Evolutionary conservation across 2,113 vertebrate species (phyloP).

Genomic region (Girardinichthys multiradiatus): DNA sequence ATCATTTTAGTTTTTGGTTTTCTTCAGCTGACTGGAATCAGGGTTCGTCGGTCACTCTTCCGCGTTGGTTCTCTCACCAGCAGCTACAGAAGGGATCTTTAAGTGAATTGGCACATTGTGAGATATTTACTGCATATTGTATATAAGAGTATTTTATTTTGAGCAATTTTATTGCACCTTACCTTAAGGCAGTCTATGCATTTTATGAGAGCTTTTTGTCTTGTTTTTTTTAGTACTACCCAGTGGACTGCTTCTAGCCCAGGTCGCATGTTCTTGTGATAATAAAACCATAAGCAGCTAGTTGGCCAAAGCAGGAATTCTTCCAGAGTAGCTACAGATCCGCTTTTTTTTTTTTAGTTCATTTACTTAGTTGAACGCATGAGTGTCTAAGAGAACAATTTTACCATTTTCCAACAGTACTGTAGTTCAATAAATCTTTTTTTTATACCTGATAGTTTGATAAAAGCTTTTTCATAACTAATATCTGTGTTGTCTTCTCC

Average conservation of each 20-base stretch:
- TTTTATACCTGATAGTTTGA: conserved; percentile 60
- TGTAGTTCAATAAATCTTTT: conserved; percentile 56
- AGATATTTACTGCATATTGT: conserved; percentile 70
- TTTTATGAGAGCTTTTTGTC: conserved; percentile 64
- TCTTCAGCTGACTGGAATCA: conserved; percentile 65
- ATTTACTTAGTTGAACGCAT: conserved; percentile 37
- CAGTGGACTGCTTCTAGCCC: conserved; percentile 31
- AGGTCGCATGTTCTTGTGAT: conserved; percentile 54
- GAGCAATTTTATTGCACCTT: conserved; percentile 73
- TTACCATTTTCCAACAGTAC: conserved; percentile 55
- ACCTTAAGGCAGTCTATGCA: conserved; percentile 75
- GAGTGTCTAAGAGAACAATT: conserved; percentile 46
- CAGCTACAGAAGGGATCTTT: conserved; percentile 71
- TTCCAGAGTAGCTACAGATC: conserved; percentile 64
- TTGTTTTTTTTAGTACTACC: conserved; percentile 46
- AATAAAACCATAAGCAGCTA: conserved; percentile 55
- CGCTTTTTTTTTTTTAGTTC: conserved; percentile 54
- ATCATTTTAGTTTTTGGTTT: background rate
- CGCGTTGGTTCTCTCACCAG: conserved; percentile 58
- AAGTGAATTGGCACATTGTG: conserved; percentile 67
- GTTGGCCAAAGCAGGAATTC: conserved; percentile 72
- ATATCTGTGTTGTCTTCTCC: conserved; percentile 49
- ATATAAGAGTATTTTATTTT: conserved; percentile 76
- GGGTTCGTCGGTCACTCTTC: conserved; percentile 60
- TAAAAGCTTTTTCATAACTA: conserved; percentile 42